These are phyloP conservation scores for Carpatolechia fugitivella DNA, from an alignment of 2,888 invertebrate species.

Conservation along the genomic window DNA sequence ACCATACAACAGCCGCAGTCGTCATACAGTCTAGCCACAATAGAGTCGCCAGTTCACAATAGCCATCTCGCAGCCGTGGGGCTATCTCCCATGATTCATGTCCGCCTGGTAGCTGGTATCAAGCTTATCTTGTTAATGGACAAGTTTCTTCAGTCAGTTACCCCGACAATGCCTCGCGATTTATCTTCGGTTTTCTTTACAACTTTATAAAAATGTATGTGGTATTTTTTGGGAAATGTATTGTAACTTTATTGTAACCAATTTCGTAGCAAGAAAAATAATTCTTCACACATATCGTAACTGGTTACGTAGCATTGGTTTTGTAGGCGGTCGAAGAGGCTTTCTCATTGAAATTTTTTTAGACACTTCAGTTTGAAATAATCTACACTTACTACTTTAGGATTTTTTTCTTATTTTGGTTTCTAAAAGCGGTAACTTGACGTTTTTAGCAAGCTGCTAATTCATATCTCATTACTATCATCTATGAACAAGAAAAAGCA, in stretches of 20 bases:
- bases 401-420: too few relatives aligned
- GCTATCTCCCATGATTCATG: slow-evolving; percentile 17
- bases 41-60: slow-evolving; percentile 24
- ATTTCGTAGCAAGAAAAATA: too few relatives aligned
- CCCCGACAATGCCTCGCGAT: neutral
- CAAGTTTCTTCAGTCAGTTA: slow-evolving; percentile 8
- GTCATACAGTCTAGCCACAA: slow-evolving; percentile 22
- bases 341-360: too few relatives aligned
- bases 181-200: neutral
- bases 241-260: too few relatives aligned
- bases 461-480: too few relatives aligned
- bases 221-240: neutral
- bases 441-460: too few relatives aligned
- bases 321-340: too few relatives aligned
- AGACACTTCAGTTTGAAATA: too few relatives aligned
- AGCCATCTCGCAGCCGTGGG: slow-evolving; percentile 1
- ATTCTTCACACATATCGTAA: too few relatives aligned
- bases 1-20: neutral
- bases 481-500: neutral
- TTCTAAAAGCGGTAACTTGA: too few relatives aligned
- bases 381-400: too few relatives aligned
- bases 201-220: slow-evolving; percentile 1
- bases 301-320: too few relatives aligned
- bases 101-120: slow-evolving; percentile 12
- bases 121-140: slow-evolving; percentile 12